Percentiles rank a stretch among this genome's conserved stretches.
Evolutionary conservation across 2,113 vertebrate genomes (phyloP).

Genomic region (Bucco capensis): DNA sequence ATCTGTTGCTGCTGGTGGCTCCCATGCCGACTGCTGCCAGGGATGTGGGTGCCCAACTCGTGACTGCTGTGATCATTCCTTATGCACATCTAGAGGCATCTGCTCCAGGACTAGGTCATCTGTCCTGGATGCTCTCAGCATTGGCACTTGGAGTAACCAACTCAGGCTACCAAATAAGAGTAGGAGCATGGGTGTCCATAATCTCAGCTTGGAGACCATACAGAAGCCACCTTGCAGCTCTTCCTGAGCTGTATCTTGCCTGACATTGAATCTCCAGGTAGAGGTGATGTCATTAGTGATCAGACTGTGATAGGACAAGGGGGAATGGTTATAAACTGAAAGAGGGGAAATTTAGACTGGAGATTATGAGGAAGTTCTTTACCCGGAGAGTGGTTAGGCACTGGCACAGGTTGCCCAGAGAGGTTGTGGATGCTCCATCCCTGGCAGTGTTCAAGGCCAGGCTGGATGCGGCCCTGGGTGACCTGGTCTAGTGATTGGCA

Average conservation of each 20-base stretch:
- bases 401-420: too few relatives aligned
- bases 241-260: not conserved
- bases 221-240: not conserved
- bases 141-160: not conserved
- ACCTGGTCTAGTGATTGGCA: too few relatives aligned
- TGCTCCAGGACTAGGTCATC: not conserved
- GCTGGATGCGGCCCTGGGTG: too few relatives aligned
- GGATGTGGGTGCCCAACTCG: rapidly evolving
- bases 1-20: not conserved
- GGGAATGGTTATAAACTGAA: too few relatives aligned
- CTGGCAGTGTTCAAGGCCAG: too few relatives aligned
- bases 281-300: too few relatives aligned
- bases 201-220: not conserved
- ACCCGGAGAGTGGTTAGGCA: too few relatives aligned
- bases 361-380: too few relatives aligned
- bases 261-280: not conserved
- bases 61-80: rapidly evolving
- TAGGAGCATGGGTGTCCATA: rapidly evolving
- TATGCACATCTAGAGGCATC: too few relatives aligned
- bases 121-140: not conserved
- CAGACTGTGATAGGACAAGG: too few relatives aligned
- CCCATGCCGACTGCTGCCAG: rapidly evolving
- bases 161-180: not conserved
- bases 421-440: too few relatives aligned
- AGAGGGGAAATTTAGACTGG: too few relatives aligned